Evolutionary conservation across 2,113 vertebrate genomes (phyloP), one percentile per base, ranked within the genome.

Genomic region (Oenanthe melanoleuca): DNA sequence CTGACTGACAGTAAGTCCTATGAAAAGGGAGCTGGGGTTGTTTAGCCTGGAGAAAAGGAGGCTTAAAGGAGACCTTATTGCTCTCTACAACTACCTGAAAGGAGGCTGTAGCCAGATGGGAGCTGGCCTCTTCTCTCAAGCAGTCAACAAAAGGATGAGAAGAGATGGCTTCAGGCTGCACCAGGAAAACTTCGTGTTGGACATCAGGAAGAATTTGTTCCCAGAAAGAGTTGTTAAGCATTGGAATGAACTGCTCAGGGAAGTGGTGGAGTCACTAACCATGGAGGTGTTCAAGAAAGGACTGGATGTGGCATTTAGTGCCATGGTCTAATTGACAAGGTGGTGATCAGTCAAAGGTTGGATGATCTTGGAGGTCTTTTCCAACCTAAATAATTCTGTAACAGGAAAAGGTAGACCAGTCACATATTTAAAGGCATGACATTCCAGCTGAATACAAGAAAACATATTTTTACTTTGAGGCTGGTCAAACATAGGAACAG

Each of bases 31-130:
- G 55, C 17, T 89, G n/a, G 6, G 11, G 9, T 6, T 67, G 29
- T 31, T 42, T 12, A 63, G 12, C 8, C 26, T 56, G 25, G 31
- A 56, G 29, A 53, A 75, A 25, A 67, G 11, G 8, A 75, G 40
- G 29, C 29, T 69, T 40, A 34, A 4, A 25, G 12, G 55, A 9
- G 21, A 55, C 14, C 21, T 55, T 69, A 31, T 19, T 1, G 0
- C 55, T 34, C 28, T 60, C 63, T 61, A 34, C 24, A 40, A 9
- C 10, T 2, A 6, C 22, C 31, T 49, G 44, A 66, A 66, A 52
- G 28, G 28, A 45, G 28, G 4, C 1, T 52, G 18, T 23, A 56
- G 14, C 12, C 25, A 8, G 8, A 24, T 0, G 0, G 13, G 25
- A 3, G 5, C 37, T 3, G 0, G 18, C 6, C 49, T 63, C 42